phyloP scores from a whole-genome alignment of 2,113 vertebrate genomes.

The Hippolais icterina region DNA sequence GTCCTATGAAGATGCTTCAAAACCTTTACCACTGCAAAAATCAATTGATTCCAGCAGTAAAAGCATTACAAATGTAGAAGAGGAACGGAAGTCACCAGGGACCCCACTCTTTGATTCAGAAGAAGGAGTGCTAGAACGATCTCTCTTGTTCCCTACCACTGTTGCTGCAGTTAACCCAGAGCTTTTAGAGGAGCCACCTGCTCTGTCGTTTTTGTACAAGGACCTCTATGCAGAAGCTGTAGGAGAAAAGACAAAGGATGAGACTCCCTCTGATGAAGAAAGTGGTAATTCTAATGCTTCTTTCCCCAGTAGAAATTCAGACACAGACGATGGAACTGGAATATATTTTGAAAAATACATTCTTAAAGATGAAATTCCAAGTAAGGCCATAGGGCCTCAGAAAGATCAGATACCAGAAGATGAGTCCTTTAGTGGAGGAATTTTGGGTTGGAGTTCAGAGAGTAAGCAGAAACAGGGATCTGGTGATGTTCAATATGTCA shows the following conservation, averaged over 20 bases:
- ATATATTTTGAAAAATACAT: conserved; percentile 92
- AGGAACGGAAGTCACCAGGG: conserved; percentile 70
- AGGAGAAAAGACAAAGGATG: conserved; percentile 79
- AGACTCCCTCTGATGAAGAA: conserved; percentile 82
- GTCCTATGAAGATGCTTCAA: conserved; percentile 15
- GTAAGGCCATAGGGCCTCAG: conserved; percentile 27
- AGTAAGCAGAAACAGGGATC: neutral
- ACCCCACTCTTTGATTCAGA: conserved; percentile 82
- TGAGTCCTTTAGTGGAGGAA: conserved; percentile 27
- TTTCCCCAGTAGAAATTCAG: conserved; percentile 82
- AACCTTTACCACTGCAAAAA: conserved; percentile 25
- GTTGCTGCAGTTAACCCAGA: conserved; percentile 83
- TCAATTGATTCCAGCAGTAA: conserved; percentile 19
- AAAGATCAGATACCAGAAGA: conserved; percentile 40
- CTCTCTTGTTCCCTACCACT: conserved; percentile 83
- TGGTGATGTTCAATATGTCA: neutral
- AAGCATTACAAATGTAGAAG: conserved; percentile 16
- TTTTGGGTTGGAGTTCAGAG: conserved; percentile 23
- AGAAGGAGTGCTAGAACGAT: conserved; percentile 79
- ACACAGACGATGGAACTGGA: conserved; percentile 82
- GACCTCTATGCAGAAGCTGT: conserved; percentile 88
- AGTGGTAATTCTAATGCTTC: conserved; percentile 81
- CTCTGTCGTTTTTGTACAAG: conserved; percentile 89
- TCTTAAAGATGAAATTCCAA: conserved; percentile 87
- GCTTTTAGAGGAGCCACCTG: conserved; percentile 87